Conservation (phyloP, 2,888 invertebrate genomes). For the Cetonia aurata region DNA sequence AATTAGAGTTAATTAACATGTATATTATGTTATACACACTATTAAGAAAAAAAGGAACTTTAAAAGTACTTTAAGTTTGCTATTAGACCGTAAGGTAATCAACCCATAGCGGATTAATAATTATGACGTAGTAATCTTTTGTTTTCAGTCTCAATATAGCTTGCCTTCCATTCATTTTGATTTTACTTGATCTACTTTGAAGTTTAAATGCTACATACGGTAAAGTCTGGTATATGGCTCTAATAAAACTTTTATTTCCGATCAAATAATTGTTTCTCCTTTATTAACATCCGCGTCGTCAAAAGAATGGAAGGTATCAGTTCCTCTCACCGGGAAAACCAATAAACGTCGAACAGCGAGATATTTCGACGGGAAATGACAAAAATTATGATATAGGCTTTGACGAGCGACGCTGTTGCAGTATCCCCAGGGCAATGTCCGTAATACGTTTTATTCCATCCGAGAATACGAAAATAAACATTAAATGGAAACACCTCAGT, state of each 20-base stretch:
- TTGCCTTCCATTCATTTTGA: too few species aligned
- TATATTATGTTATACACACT: too few species aligned
- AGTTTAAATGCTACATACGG: too few species aligned
- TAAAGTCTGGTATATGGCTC: not conserved
- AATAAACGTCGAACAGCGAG: conserved; percentile 20
- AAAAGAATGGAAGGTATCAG: conserved; percentile 8
- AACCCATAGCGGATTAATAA: too few species aligned
- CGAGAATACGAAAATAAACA: conserved; percentile 28
- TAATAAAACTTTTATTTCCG: conserved; percentile 10
- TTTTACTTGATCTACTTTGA: too few species aligned
- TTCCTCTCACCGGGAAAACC: conserved; percentile 24
- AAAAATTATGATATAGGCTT: conserved; percentile 23
- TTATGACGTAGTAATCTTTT: too few species aligned
- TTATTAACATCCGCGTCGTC: conserved; percentile 17
- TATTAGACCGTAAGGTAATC: too few species aligned
- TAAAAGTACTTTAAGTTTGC: too few species aligned
- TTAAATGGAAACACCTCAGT: conserved; percentile 31
- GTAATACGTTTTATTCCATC: conserved; percentile 28
- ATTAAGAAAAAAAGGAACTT: too few species aligned
- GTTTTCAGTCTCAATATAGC: too few species aligned
- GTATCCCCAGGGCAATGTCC: conserved; percentile 22
- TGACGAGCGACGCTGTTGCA: conserved; percentile 18
- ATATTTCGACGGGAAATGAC: conserved; percentile 24
- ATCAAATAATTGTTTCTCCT: conserved; percentile 20
- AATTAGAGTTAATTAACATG: too few species aligned